Conservation (phyloP, 2,113 vertebrate species). For the Atlantisia rogersi region DNA sequence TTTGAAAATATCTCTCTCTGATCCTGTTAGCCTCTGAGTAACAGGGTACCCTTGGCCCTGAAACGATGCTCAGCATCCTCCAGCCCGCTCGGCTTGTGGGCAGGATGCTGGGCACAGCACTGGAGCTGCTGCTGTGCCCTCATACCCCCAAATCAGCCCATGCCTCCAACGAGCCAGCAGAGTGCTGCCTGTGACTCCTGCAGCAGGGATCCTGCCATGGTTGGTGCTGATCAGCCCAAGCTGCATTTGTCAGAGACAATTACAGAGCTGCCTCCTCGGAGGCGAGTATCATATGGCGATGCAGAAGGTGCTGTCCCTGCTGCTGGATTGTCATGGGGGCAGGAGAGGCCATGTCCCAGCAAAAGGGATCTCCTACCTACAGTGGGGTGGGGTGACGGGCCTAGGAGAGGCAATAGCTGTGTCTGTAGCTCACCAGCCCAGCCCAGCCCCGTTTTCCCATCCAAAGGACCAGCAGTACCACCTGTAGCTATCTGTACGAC, state of each 20-base stretch:
- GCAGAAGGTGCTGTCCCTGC: not conserved
- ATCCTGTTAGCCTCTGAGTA: not conserved
- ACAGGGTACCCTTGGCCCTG: not conserved
- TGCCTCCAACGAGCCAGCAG: fast-evolving
- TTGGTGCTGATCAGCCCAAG: not conserved
- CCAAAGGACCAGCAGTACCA: not conserved
- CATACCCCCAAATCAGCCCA: fast-evolving
- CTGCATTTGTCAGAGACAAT: not conserved
- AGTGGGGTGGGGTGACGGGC: fast-evolving
- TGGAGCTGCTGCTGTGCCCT: not conserved
- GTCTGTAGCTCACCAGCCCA: not conserved
- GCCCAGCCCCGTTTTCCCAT: not conserved
- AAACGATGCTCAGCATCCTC: fast-evolving
- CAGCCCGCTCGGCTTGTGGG: too few species aligned
- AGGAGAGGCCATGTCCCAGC: not conserved
- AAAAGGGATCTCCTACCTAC: not conserved
- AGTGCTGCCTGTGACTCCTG: not conserved
- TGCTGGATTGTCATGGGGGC: not conserved
- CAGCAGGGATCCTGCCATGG: fast-evolving
- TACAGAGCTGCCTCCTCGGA: not conserved
- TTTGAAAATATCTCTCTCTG: not conserved
- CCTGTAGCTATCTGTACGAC: not conserved
- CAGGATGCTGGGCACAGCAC: not conserved
- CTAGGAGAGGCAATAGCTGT: not conserved
- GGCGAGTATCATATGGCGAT: fast-evolving